phyloP scores from a whole-genome alignment of 2,888 invertebrate genomes.

The Cantharis flavilabris region DNA sequence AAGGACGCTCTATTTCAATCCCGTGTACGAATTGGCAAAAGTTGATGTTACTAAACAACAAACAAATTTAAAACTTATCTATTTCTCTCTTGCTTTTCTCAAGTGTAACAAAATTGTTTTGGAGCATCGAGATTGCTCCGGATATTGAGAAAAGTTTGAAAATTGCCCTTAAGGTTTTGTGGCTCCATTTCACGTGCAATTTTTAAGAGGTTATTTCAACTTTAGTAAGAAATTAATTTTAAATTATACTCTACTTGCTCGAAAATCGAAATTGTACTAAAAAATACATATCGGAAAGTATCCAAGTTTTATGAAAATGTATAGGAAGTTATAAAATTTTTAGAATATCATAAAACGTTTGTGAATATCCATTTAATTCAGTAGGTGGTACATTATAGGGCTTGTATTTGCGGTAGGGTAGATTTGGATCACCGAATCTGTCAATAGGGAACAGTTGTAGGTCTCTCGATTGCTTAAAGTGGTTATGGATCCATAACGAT shows the following conservation, averaged over 20 bases:
- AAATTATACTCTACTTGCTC: not conserved
- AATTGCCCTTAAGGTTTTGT: slow-evolving; percentile 5
- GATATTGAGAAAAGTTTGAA: slow-evolving; percentile 13
- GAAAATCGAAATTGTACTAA: not conserved
- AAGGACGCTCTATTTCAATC: not conserved
- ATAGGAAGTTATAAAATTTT: not conserved
- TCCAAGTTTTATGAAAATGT: not conserved
- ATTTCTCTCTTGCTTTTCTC: slow-evolving; percentile 6
- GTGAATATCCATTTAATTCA: slow-evolving; percentile 15
- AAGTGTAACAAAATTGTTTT: slow-evolving; percentile 9
- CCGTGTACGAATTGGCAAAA: slow-evolving; percentile 2
- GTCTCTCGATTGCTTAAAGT: slow-evolving; percentile 10
- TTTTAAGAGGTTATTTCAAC: slow-evolving; percentile 11
- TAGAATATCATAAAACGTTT: not conserved
- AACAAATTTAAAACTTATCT: slow-evolving; percentile 8
- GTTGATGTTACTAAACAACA: slow-evolving; percentile 5
- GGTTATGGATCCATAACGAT: slow-evolving; percentile 16
- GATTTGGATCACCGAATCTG: not conserved
- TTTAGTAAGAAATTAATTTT: slow-evolving; percentile 7
- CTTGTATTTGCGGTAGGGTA: slow-evolving; percentile 1
- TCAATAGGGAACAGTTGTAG: slow-evolving; percentile 1
- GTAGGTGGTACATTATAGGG: slow-evolving; percentile 9
- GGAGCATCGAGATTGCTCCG: slow-evolving; percentile 1
- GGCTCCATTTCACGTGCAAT: slow-evolving; percentile 1
- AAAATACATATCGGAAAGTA: not conserved